Base-by-base conservation (phyloP, 2,888 invertebrate genomes). In the Epistrophe grossulariae region DNA sequence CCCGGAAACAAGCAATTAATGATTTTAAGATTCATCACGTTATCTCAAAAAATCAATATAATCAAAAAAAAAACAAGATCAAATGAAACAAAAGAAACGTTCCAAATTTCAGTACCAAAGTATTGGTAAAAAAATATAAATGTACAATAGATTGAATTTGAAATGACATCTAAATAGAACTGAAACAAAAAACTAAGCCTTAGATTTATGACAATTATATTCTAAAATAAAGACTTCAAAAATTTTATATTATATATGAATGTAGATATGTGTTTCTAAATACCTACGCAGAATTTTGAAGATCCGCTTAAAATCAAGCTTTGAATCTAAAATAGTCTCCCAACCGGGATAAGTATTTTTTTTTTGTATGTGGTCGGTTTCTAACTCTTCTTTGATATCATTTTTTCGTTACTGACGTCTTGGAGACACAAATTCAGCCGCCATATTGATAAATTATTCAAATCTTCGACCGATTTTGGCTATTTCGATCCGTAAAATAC, bases 361-460 rank as follows among this genome's bases (percentile, higher is more conserved):
- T 77, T 71, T 72, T 55, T n/a, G 11, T 24, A 45, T n/a, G 1
- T 4, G 17, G 24, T 50, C 19, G 10, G 19, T 66, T 80, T 71
- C 84, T 64, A 66, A 74, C 71, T 59, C 43, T 59, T 68, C 40
- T 79, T 64, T 35, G 48, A 38, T 3, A 15, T 48, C 15, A 31
- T 24, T 55, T 35, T 59, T 59, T 66, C 13, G n/a, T 17, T 6
- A 11, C 35, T 48, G 6, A 35, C 48, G 50, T 8, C 38, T 43
- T 72, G 40, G 45, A 15, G 79, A 45, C 62, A 68, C 50, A 4
- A 68, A 19, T 40, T 28, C 9, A 31, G n/a, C 17, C 52, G 19
- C n/a, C 64, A 28, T 43, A 19, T 76, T 73, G 70, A 81, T 81
- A 85, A 81, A 79, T 78, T 74, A 85, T 81, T 85, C 85, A 81